Base-by-base conservation (phyloP, 2,797 vertebrate species). In the Anguilla megastoma region DNA sequence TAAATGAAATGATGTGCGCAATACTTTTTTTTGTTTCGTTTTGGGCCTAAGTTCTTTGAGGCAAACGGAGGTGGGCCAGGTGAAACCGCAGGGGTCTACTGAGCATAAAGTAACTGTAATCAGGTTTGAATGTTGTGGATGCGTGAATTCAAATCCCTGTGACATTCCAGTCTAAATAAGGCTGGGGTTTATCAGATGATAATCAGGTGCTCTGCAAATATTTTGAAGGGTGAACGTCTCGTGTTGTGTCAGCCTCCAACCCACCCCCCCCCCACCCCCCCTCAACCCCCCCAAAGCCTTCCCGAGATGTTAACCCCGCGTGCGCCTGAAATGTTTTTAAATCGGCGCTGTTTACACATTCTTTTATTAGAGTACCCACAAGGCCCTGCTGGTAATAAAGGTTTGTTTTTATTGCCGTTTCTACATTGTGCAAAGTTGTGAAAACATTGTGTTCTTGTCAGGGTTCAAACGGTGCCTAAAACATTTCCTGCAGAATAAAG, bases 131-230 rank as follows among this genome's bases (percentile, higher is more conserved):
- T 86, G 83, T 86, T 69, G 52, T 71, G 45, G 54, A 84, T 86
- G 54, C 63, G 76, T 69, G 74, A 66, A 58, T 60, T 16, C 82
- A 24, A 89, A 91, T 86, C 92, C 93, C 92, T 92, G 91, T 94
- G 93, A 93, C 90, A 89, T 90, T 92, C 88, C 90, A 90, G 91
- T 89, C 91, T 93, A 91, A 92, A 94, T 92, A 91, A 88, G 90
- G 89, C 84, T 90, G 52, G 41, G 79, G 88, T 92, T 91, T 91
- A 88, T 93, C 94, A 94, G 93, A 91, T 94, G 93, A 94, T 88
- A 89, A 94, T 94, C 94, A 94, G 93, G 92, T 91, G 94, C 91
- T 93, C 36, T 88, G 89, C 87, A 91, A 94, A 93, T 93, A 93
- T 93, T 92, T 92, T 91, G 91, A 88, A 91, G 89, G 90, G 92